Base-by-base conservation (phyloP, 2,888 invertebrate species). In the Lobophora halterata region DNA sequence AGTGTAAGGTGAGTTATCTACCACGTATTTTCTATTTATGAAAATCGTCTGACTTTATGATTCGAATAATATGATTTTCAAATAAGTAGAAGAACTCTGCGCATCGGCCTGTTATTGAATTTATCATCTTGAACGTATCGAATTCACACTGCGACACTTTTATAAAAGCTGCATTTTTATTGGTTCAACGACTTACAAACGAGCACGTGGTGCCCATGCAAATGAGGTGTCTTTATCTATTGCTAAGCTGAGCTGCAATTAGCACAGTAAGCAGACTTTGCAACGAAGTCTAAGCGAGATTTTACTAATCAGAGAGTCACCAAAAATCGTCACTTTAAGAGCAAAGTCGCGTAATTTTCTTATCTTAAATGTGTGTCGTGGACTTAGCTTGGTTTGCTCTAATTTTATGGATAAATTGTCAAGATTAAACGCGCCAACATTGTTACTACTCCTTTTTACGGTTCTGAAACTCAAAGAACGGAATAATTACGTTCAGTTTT, bases 381-480 rank as follows among this genome's bases (percentile, higher is more conserved):
- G 54, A 50, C 52, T 53, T 48, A 53, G 49, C 51, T 46, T 36
- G n/a, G n/a, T n/a, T 53, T 49, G 45, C 57, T 58, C 60, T 63
- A 75, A 77, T 79, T 78, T 73, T 70, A 67, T 57, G 60, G 68
- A 65, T 78, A 78, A n/a, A 80, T 78, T 77, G 68, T 69, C 66
- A 64, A 69, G 68, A 80, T 79, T 77, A 79, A 75, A 73, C 57
- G 64, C 51, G 52, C 60, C 60, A 69, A 66, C 58, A 61, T 61
- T 65, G 3, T 72, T 43, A 50, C 58, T 61, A 59, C 59, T 68
- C 64, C 63, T 64, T 70, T 69, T 61, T 65, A 69, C 57, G 56
- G 66, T 69, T 65, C 60, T 61, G 53, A 63, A 70, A 75, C 63
- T 71, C 61, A 47, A 49, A 51, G 58, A 64, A 61, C 61, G 58